phyloP scores from a whole-genome alignment of 2,113 vertebrate genomes.

The Psophia crepitans region DNA sequence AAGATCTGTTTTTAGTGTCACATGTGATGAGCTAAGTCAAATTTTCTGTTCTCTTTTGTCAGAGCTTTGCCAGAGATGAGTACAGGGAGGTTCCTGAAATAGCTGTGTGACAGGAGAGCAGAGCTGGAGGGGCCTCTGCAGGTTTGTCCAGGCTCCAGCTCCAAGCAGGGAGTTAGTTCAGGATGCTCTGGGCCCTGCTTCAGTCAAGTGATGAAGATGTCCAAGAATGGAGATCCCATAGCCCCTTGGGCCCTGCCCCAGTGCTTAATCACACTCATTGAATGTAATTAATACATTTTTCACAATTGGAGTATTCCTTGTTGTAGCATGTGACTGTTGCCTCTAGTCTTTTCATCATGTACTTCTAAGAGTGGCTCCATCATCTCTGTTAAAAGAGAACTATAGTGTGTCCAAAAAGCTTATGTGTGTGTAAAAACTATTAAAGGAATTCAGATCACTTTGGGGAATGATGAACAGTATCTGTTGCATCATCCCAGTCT shows the following conservation, averaged over 20 bases:
- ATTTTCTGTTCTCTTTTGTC: neutral
- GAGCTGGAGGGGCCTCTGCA: neutral
- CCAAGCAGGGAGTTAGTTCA: neutral
- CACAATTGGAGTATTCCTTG: neutral
- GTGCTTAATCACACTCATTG: neutral
- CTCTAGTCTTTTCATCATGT: neutral
- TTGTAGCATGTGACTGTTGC: slow-evolving; percentile 5
- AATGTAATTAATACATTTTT: slow-evolving; percentile 8
- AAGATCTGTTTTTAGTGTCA: neutral
- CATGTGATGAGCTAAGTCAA: neutral
- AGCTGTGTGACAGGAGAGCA: neutral
- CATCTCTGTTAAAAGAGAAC: neutral
- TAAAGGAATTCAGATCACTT: neutral
- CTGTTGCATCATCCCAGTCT: neutral
- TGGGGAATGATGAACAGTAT: neutral
- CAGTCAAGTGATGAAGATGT: neutral
- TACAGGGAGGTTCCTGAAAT: neutral
- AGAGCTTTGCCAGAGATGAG: neutral
- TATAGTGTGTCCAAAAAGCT: neutral
- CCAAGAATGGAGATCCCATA: slow-evolving; percentile 11
- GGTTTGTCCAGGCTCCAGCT: neutral
- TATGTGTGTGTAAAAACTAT: neutral
- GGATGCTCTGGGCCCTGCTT: neutral
- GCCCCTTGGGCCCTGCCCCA: neutral
- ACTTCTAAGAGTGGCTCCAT: neutral